Evolutionary conservation across 1,140 invertebrate species (phyloP).

Genomic region (Drosophila pandora): DNA sequence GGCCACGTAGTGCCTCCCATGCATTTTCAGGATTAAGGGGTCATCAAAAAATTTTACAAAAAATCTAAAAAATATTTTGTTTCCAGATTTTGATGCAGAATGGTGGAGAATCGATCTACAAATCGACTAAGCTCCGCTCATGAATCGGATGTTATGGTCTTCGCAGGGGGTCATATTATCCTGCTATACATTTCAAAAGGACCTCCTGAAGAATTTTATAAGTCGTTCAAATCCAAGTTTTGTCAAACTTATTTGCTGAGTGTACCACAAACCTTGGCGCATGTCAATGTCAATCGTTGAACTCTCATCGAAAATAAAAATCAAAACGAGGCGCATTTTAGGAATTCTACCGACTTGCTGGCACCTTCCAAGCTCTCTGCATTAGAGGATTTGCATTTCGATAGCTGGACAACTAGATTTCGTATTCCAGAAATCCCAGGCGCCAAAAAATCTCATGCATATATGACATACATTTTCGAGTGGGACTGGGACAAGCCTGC

Average conservation of each 20-base stretch:
- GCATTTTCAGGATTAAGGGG: too few species aligned
- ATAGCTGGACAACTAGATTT: slow-evolving; percentile 19
- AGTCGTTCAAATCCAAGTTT: not conserved
- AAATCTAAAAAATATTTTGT: too few species aligned
- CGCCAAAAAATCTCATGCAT: slow-evolving; percentile 75
- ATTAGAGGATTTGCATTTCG: slow-evolving; percentile 68
- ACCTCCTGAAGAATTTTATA: too few species aligned
- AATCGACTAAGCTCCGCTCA: too few species aligned
- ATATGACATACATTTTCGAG: slow-evolving; percentile 64
- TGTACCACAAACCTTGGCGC: slow-evolving; percentile 54
- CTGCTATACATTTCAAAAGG: too few species aligned
- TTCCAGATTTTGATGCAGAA: too few species aligned
- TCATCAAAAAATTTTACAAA: too few species aligned
- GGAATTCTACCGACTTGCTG: slow-evolving; percentile 74
- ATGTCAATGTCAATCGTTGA: slow-evolving; percentile 76
- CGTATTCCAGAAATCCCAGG: slow-evolving; percentile 49
- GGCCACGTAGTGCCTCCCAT: too few species aligned
- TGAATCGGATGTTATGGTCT: too few species aligned
- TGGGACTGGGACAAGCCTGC: slow-evolving; percentile 41
- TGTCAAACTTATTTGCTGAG: not conserved
- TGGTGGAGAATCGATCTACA: too few species aligned
- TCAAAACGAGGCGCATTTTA: slow-evolving; percentile 54
- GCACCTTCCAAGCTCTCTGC: slow-evolving; percentile 66
- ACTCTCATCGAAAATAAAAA: slow-evolving; percentile 17
- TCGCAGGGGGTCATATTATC: too few species aligned